phyloP scores from a whole-genome alignment of 2,888 invertebrate genomes.

The Rhamphomyia laevipes region DNA sequence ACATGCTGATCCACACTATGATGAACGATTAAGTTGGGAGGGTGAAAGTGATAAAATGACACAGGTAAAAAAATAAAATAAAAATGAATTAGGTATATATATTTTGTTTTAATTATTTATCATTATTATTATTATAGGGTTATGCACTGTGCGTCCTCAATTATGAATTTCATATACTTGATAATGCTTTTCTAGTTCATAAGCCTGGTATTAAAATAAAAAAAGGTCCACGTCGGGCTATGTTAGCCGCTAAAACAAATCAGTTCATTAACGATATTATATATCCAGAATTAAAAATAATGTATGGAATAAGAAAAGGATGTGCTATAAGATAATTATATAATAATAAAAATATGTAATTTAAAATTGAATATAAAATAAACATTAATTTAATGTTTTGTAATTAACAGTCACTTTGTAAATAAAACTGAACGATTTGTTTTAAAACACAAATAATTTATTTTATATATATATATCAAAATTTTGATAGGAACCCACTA shows the following conservation, averaged over 20 bases:
- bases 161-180: constrained; percentile 77
- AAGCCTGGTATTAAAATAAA: constrained; percentile 75
- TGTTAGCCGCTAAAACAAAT: constrained; percentile 65
- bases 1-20: constrained; percentile 68
- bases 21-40: constrained; percentile 79
- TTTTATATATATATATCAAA: no score
- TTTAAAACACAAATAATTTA: no score
- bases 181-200: constrained; percentile 77
- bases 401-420: no score
- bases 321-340: constrained; percentile 58
- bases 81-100: constrained; percentile 5
- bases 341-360: no score
- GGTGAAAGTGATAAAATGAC: constrained; percentile 87
- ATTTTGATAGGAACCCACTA: no score
- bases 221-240: constrained; percentile 63
- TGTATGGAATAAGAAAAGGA: constrained; percentile 68
- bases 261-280: constrained; percentile 66
- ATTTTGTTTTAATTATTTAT: neutral
- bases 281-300: constrained; percentile 70
- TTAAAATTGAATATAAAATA: no score
- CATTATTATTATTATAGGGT: constrained; percentile 43
- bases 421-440: no score
- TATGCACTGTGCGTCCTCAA: constrained; percentile 73
- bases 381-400: no score
- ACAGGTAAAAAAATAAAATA: constrained; percentile 66